These are phyloP conservation scores for Anabacerthia variegaticeps DNA, from an alignment of 2,797 vertebrate genomes.

Conservation along the genomic window DNA sequence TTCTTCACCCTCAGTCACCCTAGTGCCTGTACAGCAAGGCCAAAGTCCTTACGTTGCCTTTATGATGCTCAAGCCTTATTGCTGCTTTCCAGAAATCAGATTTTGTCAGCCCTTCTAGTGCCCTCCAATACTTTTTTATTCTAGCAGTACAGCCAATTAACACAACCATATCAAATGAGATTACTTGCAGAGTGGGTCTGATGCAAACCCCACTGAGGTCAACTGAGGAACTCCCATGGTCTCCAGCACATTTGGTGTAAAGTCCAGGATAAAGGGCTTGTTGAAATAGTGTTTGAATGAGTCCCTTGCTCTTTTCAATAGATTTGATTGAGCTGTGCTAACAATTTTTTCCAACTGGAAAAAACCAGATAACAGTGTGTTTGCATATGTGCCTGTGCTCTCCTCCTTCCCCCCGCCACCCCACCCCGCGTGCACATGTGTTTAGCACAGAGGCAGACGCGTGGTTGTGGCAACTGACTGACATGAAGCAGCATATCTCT, in stretches of 20 bases:
- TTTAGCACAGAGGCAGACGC: slow-evolving; percentile 32
- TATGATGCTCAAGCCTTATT: not conserved
- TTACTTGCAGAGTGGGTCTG: not conserved
- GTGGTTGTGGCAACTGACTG: slow-evolving; percentile 52
- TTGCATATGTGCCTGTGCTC: not conserved
- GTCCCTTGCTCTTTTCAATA: not conserved
- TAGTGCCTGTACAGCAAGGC: not conserved
- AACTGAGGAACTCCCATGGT: not conserved
- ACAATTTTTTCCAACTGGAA: not conserved
- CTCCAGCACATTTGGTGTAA: not conserved
- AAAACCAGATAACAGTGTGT: not conserved
- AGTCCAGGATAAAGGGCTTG: not conserved
- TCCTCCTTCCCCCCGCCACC: not conserved
- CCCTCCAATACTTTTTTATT: not conserved
- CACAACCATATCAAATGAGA: slow-evolving; percentile 1
- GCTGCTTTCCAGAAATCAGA: not conserved
- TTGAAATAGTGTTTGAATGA: not conserved
- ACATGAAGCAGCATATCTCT: slow-evolving; percentile 37
- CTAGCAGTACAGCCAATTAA: not conserved
- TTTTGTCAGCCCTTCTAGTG: not conserved
- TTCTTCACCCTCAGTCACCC: not conserved
- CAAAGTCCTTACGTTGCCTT: not conserved
- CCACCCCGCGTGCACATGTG: not conserved
- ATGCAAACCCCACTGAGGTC: not conserved
- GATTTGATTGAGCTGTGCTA: slow-evolving; percentile 12